Evolutionary conservation across 2,888 invertebrate species (phyloP).

Genomic region (Cataglyphis albicans): DNA sequence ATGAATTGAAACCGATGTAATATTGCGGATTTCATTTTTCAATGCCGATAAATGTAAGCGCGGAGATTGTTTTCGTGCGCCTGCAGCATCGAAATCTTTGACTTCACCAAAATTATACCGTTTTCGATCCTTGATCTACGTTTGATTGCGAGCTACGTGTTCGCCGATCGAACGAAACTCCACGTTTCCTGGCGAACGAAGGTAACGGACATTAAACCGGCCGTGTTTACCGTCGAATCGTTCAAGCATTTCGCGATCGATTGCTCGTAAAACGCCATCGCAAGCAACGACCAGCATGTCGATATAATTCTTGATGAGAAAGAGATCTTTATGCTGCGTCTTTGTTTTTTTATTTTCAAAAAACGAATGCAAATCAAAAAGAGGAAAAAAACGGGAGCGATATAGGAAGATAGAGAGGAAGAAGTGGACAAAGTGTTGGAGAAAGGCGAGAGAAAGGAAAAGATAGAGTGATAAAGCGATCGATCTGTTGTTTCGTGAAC

Average conservation of each 20-base stretch:
- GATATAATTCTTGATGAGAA: conserved; percentile 67
- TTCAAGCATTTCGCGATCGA: conserved; percentile 73
- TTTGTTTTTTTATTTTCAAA: conserved; percentile 53
- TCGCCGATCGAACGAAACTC: conserved; percentile 23
- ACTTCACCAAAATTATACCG: neutral
- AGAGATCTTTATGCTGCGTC: conserved; percentile 48
- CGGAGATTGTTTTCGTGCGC: neutral
- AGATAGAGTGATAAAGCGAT: conserved; percentile 46
- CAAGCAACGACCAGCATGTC: conserved; percentile 47
- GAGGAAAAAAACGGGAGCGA: neutral
- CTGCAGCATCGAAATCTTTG: neutral
- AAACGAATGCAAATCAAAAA: conserved; percentile 41
- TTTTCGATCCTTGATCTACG: neutral
- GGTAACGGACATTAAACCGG: conserved; percentile 50
- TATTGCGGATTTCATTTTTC: neutral
- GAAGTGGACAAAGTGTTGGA: conserved; percentile 42
- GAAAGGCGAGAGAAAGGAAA: conserved; percentile 53
- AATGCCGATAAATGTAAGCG: neutral
- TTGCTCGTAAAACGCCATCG: conserved; percentile 67
- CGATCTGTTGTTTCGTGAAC: conserved; percentile 60
- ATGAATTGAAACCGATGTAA: conserved; percentile 1
- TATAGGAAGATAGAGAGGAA: conserved; percentile 19
- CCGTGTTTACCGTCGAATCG: conserved; percentile 70
- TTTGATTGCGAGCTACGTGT: conserved; percentile 5
- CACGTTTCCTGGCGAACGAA: neutral